phyloP scores from a whole-genome alignment of 2,888 invertebrate species.

The Heliconius sara region DNA sequence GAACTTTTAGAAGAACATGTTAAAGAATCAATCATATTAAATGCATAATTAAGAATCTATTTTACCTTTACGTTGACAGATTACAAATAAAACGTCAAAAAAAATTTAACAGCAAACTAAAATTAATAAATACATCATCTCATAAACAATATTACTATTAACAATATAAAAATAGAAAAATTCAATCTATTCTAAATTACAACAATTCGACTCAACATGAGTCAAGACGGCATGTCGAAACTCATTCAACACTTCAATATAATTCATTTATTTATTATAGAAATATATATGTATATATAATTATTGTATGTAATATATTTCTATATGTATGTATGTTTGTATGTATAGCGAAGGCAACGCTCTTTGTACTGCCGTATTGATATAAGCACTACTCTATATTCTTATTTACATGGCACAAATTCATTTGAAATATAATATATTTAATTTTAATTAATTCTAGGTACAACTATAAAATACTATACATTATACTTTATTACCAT shows the following conservation, averaged over 20 bases:
- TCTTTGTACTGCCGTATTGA: conserved; percentile 62
- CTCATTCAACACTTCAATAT: conserved; percentile 63
- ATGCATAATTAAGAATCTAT: not conserved
- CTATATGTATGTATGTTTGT: conserved; percentile 33
- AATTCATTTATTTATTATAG: conserved; percentile 52
- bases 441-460: conserved; percentile 31
- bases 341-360: conserved; percentile 59
- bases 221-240: conserved; percentile 66
- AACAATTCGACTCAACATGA: conserved; percentile 75
- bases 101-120: not conserved
- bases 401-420: conserved; percentile 79
- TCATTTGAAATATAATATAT: conserved; percentile 59
- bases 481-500: conserved; percentile 59
- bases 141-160: conserved; percentile 36
- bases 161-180: conserved; percentile 52
- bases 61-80: not conserved
- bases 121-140: conserved; percentile 19
- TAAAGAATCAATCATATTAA: not conserved
- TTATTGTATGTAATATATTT: not conserved
- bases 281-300: conserved; percentile 32
- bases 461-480: conserved; percentile 45
- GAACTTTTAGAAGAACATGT: not conserved
- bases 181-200: conserved; percentile 41
- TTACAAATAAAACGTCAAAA: not conserved
- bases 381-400: conserved; percentile 51